phyloP scores from a whole-genome alignment of 2,113 vertebrate species.

The Acrocephalus arundinaceus region DNA sequence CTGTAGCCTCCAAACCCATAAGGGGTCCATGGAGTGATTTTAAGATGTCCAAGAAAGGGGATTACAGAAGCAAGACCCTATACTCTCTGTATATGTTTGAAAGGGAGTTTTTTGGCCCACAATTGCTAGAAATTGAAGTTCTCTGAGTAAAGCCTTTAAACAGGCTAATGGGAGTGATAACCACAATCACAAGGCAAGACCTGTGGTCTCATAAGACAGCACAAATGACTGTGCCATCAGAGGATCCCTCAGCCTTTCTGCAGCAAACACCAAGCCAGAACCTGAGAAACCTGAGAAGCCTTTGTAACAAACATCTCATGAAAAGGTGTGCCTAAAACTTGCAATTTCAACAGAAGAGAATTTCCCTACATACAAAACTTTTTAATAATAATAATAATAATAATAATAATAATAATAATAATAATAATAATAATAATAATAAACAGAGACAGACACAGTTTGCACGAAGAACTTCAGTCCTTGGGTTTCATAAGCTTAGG shows the following conservation, averaged over 20 bases:
- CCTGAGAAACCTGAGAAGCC: not conserved
- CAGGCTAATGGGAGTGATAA: not conserved
- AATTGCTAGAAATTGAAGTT: not conserved
- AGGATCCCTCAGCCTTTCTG: not conserved
- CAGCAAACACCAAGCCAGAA: not conserved
- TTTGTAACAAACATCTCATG: not conserved
- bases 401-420: not conserved
- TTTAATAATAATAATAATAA: not conserved
- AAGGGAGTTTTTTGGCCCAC: not conserved
- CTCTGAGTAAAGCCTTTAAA: not conserved
- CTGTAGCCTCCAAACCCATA: not conserved
- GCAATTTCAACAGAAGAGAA: not conserved
- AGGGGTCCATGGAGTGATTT: not conserved
- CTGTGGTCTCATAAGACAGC: not conserved
- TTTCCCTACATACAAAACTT: not conserved
- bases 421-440: not conserved
- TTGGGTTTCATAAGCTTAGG: not conserved
- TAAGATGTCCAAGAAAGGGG: not conserved
- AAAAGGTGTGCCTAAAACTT: not conserved
- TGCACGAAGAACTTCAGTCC: not conserved
- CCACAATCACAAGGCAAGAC: not conserved
- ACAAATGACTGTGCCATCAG: fast-evolving
- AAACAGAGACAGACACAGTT: not conserved
- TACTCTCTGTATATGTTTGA: not conserved
- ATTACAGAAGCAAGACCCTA: not conserved